A percentile compares a stretch with the other conserved stretches of the same genome.
phyloP scores from a whole-genome alignment of 2,888 invertebrate genomes.

The Zaprionus obscuricornis region DNA sequence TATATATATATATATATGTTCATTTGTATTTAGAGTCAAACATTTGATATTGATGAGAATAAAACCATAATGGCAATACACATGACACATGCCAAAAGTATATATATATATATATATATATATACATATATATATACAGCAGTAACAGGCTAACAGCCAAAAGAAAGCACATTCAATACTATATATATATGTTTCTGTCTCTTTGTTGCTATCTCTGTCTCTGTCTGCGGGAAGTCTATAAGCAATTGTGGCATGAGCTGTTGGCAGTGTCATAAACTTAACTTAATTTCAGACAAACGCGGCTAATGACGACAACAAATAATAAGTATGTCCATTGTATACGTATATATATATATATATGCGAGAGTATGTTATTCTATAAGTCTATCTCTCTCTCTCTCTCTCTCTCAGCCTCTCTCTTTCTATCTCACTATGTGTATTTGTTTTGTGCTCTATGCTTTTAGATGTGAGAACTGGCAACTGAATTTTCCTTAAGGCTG shows the following conservation, averaged over 20 bases:
- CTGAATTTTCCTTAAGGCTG: slow-evolving; percentile 33
- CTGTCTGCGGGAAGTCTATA: slow-evolving; percentile 26
- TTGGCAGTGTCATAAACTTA: slow-evolving; percentile 66
- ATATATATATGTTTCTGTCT: not conserved
- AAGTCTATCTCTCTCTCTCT: not conserved
- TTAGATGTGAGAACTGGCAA: slow-evolving; percentile 19
- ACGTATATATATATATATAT: not conserved
- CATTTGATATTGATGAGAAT: slow-evolving; percentile 77
- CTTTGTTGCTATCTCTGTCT: slow-evolving; percentile 1
- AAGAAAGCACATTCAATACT: slow-evolving; percentile 6
- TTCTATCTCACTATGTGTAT: slow-evolving; percentile 11
- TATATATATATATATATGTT: slow-evolving; percentile 35
- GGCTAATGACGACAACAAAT: slow-evolving; percentile 74
- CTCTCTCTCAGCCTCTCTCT: not conserved
- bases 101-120: no score
- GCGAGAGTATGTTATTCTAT: not conserved
- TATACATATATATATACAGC: no score
- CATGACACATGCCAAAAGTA: slow-evolving; percentile 32
- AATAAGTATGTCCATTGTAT: slow-evolving; percentile 45
- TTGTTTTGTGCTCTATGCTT: no score
- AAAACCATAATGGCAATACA: slow-evolving; percentile 70
- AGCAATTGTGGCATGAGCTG: slow-evolving; percentile 9
- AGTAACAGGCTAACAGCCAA: no score
- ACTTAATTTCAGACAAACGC: slow-evolving; percentile 74
- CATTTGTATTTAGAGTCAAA: no score